phyloP scores from a whole-genome alignment of 1,140 invertebrate genomes.

The Pseudoatta argentina region DNA sequence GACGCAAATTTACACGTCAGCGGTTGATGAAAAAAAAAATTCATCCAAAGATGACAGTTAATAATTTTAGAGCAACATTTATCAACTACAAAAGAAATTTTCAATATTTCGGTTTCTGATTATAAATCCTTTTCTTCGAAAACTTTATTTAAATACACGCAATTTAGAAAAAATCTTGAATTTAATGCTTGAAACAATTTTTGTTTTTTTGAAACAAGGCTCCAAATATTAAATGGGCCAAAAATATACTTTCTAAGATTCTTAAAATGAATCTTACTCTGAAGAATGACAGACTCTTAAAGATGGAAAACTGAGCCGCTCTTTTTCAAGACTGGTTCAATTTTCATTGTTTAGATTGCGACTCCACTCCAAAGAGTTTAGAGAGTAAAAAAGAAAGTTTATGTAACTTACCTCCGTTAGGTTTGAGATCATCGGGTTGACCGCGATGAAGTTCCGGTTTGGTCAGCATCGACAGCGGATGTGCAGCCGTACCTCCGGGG shows the following conservation, averaged over 20 bases:
- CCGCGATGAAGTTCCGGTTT: slow-evolving; percentile 91
- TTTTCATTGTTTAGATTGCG: no score
- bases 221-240: no score
- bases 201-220: background rate
- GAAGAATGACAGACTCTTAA: no score
- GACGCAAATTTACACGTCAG: background rate
- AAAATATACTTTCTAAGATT: background rate
- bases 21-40: background rate
- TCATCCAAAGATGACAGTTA: background rate
- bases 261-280: no score
- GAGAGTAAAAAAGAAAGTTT: background rate
- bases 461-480: slow-evolving; percentile 90
- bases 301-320: no score
- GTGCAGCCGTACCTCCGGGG: slow-evolving; percentile 88
- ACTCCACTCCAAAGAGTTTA: no score
- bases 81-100: background rate
- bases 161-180: background rate
- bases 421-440: slow-evolving; percentile 88
- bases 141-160: background rate
- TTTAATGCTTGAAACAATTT: background rate
- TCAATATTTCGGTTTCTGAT: background rate
- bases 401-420: slow-evolving; percentile 89
- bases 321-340: no score
- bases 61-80: background rate
- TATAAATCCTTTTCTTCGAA: background rate